Base-by-base conservation (phyloP, 2,888 invertebrate genomes). In the Melieria omissa region DNA sequence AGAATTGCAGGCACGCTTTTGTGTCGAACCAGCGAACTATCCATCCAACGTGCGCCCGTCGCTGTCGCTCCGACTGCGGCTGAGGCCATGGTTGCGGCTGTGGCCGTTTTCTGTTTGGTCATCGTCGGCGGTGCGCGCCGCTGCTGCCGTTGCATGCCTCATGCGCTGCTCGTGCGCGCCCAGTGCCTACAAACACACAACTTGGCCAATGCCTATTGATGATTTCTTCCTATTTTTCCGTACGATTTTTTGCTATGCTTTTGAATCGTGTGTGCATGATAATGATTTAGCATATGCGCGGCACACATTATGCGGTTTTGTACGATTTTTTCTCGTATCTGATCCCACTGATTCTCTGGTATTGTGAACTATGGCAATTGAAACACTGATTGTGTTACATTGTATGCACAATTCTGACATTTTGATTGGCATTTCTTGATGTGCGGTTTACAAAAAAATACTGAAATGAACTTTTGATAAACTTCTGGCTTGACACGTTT, bases 1-100 rank as follows among this genome's bases (percentile, higher is more conserved):
- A 74, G 77, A 70, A 44, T 77, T 74, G 75, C 77, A 76, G 78
- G 78, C 82, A 81, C 82, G 81, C 81, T 80, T 79, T 78, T 76
- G 61, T 42, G 65, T 55, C 65, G 70, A 70, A 65, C 64, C 55
- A 67, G 49, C 47, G 49, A 60, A 44, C 67, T 52, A 16, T n/a
- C 65, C 44, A 54, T 55, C 52, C 41, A 6, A 9, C 41, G 41
- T 41, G 41, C 12, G 62, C 61, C 45, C 45, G 16, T 62, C 9
- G 42, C 29, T 29, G 29, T 29, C 29, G 29, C 29, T 29, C 29
- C 29, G 29, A 29, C 2, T 29, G 10, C 58, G 44, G 66, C 12
- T 66, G 29, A 4, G 9, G 29, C n/a, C 5, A 54, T 61, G 12
- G 14, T 42, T 58, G 10, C 9, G 12, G 16, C 44, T 61, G 44